Conservation (phyloP, 2,113 vertebrate genomes). For the Lagopus muta region DNA sequence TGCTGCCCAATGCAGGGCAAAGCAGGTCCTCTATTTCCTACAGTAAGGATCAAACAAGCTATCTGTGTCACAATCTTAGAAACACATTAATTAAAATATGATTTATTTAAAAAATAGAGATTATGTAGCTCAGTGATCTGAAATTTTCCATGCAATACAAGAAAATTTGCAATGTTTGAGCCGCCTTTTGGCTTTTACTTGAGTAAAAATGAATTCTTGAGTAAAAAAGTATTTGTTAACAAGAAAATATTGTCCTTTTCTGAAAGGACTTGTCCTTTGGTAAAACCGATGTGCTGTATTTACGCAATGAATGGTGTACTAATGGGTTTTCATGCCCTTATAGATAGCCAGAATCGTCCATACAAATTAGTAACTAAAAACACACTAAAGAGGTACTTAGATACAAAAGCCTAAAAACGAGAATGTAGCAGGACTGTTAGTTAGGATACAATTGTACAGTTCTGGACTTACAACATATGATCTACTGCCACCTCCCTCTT, state of each 20-base stretch:
- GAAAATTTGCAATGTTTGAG: not conserved
- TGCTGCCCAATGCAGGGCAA: not conserved
- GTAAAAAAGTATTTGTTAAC: not conserved
- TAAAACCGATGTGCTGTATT: not conserved
- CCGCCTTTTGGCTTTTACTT: not conserved
- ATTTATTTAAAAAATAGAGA: not conserved
- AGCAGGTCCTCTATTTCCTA: not conserved
- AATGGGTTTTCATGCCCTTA: not conserved
- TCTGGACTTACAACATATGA: slow-evolving; percentile 1
- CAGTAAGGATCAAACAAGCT: not conserved
- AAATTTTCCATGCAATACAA: not conserved
- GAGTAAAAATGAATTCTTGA: not conserved
- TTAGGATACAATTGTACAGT: not conserved
- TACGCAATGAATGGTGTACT: not conserved
- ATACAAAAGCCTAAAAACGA: slow-evolving; percentile 24
- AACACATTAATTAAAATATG: not conserved
- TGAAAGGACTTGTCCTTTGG: not conserved
- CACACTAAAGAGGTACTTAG: not conserved
- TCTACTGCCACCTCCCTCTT: slow-evolving; percentile 15
- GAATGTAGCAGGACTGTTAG: not conserved
- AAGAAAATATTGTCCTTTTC: not conserved
- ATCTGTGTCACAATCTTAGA: not conserved
- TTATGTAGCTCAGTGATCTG: not conserved
- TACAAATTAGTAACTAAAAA: not conserved
- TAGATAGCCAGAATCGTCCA: not conserved